phyloP scores from a whole-genome alignment of 2,888 invertebrate genomes.

The Cheilosia grossa region DNA sequence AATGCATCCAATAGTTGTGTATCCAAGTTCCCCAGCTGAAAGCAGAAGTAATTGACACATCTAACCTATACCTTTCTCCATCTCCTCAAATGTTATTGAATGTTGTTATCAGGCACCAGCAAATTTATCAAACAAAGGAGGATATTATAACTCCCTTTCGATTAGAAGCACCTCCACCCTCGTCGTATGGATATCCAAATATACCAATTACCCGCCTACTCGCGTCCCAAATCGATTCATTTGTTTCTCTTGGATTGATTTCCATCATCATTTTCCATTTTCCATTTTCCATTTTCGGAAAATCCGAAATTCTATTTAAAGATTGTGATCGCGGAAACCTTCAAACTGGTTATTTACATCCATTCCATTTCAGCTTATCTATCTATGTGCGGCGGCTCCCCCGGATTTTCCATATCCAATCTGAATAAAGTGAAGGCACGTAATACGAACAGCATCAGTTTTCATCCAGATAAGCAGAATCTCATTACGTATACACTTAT shows the following conservation, averaged over 20 bases:
- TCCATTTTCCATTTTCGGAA: slow-evolving; percentile 53
- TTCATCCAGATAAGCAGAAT: slow-evolving; percentile 71
- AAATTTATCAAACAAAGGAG: too few species aligned
- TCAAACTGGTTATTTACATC: slow-evolving; percentile 64
- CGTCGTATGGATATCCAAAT: not conserved
- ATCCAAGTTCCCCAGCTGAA: too few species aligned
- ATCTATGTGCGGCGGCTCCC: slow-evolving; percentile 1
- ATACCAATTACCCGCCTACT: slow-evolving; percentile 12
- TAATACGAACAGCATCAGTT: slow-evolving; percentile 62
- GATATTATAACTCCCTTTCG: not conserved
- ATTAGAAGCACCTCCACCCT: not conserved
- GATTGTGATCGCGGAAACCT: slow-evolving; percentile 69
- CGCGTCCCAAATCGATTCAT: slow-evolving; percentile 29
- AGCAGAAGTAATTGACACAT: too few species aligned
- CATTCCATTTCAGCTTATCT: slow-evolving; percentile 61
- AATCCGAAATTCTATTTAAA: slow-evolving; percentile 65
- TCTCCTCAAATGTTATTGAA: too few species aligned
- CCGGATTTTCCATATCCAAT: slow-evolving; percentile 48
- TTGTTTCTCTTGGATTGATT: slow-evolving; percentile 25
- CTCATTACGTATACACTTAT: slow-evolving; percentile 61
- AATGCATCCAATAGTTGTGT: too few species aligned
- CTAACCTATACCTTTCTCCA: too few species aligned
- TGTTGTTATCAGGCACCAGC: too few species aligned
- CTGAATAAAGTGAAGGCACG: slow-evolving; percentile 61
- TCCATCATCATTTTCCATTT: not conserved